A percentile compares a stretch with the other conserved stretches of the same genome.
phyloP scores from a whole-genome alignment of 2,113 vertebrate species.

The Rhadina sibilatrix region DNA sequence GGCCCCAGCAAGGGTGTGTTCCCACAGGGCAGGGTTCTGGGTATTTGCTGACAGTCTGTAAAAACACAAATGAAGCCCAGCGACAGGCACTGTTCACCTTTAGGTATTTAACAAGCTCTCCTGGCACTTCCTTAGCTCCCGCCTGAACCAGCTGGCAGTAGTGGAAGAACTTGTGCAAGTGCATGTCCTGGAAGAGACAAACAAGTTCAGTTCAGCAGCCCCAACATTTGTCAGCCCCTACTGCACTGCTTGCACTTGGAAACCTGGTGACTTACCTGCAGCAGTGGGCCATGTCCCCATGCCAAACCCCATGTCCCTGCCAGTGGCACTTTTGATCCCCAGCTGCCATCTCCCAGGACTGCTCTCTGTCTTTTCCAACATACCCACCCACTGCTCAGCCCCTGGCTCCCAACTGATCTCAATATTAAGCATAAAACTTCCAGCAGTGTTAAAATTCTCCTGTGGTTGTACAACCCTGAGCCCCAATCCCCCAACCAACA shows the following conservation, averaged over 20 bases:
- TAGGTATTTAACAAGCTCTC: slow-evolving; percentile 92
- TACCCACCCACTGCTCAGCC: neutral
- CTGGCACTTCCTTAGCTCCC: slow-evolving; percentile 80
- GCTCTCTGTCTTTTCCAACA: neutral
- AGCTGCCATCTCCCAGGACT: neutral
- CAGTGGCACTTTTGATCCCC: neutral
- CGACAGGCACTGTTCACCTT: slow-evolving; percentile 79
- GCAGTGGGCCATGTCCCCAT: neutral
- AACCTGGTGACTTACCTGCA: neutral
- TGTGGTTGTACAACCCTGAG: neutral
- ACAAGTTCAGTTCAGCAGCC: neutral
- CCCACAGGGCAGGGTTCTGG: neutral
- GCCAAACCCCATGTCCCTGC: neutral
- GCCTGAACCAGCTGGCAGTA: slow-evolving; percentile 87
- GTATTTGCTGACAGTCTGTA: neutral
- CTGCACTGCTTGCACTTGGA: neutral
- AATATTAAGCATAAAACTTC: neutral
- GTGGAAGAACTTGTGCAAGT: slow-evolving; percentile 95
- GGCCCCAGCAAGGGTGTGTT: fast-evolving
- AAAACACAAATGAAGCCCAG: neutral
- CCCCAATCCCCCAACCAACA: fast-evolving
- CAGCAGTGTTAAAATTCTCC: neutral
- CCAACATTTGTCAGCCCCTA: neutral
- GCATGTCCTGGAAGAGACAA: slow-evolving; percentile 84
- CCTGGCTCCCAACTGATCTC: neutral